A percentile compares a stretch with the other conserved stretches of the same genome.
Evolutionary conservation across 2,113 vertebrate genomes (phyloP).

Genomic region (Origma solitaria): DNA sequence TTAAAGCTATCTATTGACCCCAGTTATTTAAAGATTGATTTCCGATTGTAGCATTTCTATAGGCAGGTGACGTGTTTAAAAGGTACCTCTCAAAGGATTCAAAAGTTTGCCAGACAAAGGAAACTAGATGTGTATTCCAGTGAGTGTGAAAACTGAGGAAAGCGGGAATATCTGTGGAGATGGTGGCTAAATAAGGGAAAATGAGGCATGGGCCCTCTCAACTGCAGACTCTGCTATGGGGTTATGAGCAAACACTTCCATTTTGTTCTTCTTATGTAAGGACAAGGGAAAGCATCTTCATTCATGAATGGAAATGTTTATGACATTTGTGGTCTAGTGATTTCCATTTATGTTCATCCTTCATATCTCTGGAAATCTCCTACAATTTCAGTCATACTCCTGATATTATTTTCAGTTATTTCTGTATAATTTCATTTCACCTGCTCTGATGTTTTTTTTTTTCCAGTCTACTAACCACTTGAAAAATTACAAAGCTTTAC

Average conservation of each 20-base stretch:
- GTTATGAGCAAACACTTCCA: neutral
- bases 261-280: neutral
- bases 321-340: neutral
- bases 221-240: neutral
- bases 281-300: neutral
- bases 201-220: neutral
- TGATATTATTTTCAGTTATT: neutral
- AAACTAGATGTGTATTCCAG: neutral
- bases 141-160: neutral
- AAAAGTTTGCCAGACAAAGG: neutral
- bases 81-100: neutral
- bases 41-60: neutral
- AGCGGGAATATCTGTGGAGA: neutral
- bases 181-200: neutral
- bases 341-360: neutral
- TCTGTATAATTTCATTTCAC: constrained; percentile 18
- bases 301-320: constrained; percentile 1
- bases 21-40: neutral
- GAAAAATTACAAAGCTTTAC: constrained; percentile 11
- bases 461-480: constrained; percentile 1
- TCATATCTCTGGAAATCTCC: neutral
- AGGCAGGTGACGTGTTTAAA: neutral
- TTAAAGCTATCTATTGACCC: neutral
- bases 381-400: neutral
- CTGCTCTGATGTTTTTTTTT: neutral